Evolutionary conservation across 2,113 vertebrate genomes (phyloP).

Genomic region (Cheilinus undulatus): DNA sequence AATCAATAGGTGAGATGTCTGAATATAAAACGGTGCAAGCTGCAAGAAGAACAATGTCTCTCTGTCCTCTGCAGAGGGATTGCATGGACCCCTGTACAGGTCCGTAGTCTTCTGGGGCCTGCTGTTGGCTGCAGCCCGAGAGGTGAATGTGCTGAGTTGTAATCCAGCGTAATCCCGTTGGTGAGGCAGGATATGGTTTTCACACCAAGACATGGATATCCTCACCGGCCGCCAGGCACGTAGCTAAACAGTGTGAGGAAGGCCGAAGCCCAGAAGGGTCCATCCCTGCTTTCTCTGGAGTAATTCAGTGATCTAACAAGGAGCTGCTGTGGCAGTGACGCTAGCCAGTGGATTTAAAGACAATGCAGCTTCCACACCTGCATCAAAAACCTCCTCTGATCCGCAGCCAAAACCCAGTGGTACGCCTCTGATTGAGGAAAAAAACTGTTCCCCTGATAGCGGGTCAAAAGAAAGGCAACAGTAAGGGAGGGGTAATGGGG

Average conservation of each 20-base stretch:
- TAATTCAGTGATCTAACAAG: conserved; percentile 30
- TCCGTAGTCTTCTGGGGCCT: conserved; percentile 49
- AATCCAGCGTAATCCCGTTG: conserved; percentile 85
- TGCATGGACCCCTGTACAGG: conserved; percentile 39
- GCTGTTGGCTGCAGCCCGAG: conserved; percentile 65
- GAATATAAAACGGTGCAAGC: conserved; percentile 56
- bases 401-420: conserved; percentile 42
- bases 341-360: conserved; percentile 60
- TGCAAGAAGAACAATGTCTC: conserved; percentile 47
- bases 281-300: conserved; percentile 34
- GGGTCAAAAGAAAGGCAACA: conserved; percentile 31
- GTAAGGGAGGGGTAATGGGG: conserved; percentile 24
- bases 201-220: conserved; percentile 71
- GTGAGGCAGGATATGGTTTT: conserved; percentile 76
- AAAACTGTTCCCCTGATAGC: conserved; percentile 15
- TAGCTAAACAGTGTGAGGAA: conserved; percentile 44
- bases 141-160: conserved; percentile 84
- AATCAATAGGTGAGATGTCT: conserved; percentile 76
- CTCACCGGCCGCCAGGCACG: conserved; percentile 55
- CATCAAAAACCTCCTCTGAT: conserved; percentile 55
- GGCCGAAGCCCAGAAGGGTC: conserved; percentile 51
- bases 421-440: conserved; percentile 19
- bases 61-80: conserved; percentile 31
- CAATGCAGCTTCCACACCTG: conserved; percentile 58
- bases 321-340: conserved; percentile 33